phyloP scores from a whole-genome alignment of 1,140 invertebrate species.

The Drosophila fuyamai region DNA sequence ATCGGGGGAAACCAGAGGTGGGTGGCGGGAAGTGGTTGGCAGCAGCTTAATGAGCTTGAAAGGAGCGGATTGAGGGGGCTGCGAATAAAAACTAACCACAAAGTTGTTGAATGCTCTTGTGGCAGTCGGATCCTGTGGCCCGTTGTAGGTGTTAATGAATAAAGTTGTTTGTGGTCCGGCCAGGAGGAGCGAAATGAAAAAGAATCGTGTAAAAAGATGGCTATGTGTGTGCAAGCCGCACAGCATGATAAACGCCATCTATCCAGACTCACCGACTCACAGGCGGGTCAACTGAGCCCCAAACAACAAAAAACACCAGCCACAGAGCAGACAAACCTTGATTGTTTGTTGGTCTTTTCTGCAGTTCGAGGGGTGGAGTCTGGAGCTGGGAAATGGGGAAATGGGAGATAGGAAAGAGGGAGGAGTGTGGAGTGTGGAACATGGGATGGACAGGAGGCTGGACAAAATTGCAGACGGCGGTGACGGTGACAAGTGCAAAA shows the following conservation, averaged over 20 bases:
- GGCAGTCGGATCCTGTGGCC: slow-evolving; percentile 47
- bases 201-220: slow-evolving; percentile 52
- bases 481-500: slow-evolving; percentile 63
- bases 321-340: slow-evolving; percentile 72
- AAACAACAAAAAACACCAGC: slow-evolving; percentile 37
- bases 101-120: slow-evolving; percentile 74
- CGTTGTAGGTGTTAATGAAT: slow-evolving; percentile 84
- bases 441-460: slow-evolving; percentile 19
- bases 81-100: slow-evolving; percentile 73
- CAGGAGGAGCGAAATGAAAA: slow-evolving; percentile 43
- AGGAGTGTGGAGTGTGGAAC: not conserved
- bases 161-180: slow-evolving; percentile 76
- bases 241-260: slow-evolving; percentile 74
- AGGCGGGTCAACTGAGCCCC: slow-evolving; percentile 59
- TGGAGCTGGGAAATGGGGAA: not conserved
- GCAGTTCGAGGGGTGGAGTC: not conserved
- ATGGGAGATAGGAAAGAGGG: no score
- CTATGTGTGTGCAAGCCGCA: slow-evolving; percentile 51
- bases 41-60: slow-evolving; percentile 74
- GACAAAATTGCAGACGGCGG: slow-evolving; percentile 32
- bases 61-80: slow-evolving; percentile 6
- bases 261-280: slow-evolving; percentile 31
- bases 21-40: slow-evolving; percentile 2
- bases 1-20: not conserved
- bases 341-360: slow-evolving; percentile 58